phyloP scores from a whole-genome alignment of 2,113 vertebrate species.

The Dipodomys spectabilis region DNA sequence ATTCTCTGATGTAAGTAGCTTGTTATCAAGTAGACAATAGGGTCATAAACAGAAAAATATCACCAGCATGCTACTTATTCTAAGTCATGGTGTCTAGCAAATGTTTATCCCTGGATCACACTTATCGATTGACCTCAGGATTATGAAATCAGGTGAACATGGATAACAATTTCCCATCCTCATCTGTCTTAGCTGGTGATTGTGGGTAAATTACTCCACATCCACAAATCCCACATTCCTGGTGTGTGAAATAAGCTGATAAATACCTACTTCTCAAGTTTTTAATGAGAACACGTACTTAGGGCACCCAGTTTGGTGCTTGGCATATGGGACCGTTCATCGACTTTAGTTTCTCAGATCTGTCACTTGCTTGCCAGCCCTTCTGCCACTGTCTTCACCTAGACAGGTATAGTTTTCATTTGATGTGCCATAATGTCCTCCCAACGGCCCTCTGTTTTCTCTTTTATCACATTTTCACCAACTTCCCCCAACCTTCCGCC shows the following conservation, averaged over 20 bases:
- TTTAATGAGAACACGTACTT: neutral
- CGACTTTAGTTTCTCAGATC: neutral
- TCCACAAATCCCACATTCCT: neutral
- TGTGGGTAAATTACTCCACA: neutral
- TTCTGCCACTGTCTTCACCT: neutral
- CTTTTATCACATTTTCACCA: too few relatives aligned
- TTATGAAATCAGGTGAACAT: neutral
- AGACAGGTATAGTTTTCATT: neutral
- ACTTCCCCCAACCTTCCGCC: neutral
- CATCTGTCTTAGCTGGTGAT: neutral
- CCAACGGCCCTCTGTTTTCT: rapidly evolving
- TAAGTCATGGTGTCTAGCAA: neutral
- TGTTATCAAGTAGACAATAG: neutral
- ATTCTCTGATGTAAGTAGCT: neutral
- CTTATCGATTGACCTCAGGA: neutral
- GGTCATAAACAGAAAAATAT: neutral
- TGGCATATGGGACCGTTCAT: neutral
- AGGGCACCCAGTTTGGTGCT: too few relatives aligned
- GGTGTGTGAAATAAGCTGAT: neutral
- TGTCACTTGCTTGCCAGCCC: neutral
- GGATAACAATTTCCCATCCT: neutral
- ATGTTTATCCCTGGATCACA: neutral
- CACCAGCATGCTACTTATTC: neutral
- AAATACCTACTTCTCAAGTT: neutral
- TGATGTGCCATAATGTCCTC: neutral